Evolutionary conservation across 2,888 invertebrate genomes (phyloP).

Genomic region (Pollenia griseotomentosa): DNA sequence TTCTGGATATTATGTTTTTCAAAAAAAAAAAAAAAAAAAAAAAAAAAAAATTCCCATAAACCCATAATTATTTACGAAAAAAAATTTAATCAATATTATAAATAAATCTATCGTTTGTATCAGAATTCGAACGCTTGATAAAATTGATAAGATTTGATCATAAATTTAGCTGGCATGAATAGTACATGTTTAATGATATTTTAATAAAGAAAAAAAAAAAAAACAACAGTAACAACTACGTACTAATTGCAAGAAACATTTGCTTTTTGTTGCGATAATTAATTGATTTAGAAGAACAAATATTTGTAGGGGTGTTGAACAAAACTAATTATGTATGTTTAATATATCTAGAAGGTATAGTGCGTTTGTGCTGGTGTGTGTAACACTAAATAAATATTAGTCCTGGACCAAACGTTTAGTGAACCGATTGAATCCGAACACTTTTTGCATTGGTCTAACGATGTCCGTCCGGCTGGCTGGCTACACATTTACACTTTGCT

Average conservation of each 20-base stretch:
- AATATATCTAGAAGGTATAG: background rate
- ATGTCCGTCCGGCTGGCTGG: too few species aligned
- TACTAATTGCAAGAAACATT: background rate
- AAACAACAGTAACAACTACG: background rate
- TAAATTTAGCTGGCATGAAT: background rate
- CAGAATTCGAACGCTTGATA: constrained; percentile 2
- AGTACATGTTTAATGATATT: background rate
- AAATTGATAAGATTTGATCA: background rate
- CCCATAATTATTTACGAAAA: too few species aligned
- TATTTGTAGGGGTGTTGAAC: background rate
- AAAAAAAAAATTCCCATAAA: too few species aligned
- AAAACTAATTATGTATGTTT: constrained; percentile 4
- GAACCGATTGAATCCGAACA: too few species aligned
- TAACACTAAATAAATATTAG: too few species aligned
- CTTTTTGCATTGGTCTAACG: background rate
- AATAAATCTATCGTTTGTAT: background rate
- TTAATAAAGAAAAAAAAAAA: background rate
- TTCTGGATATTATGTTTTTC: too few species aligned
- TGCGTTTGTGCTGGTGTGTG: too few species aligned
- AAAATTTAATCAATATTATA: constrained; percentile 11
- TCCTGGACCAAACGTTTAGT: too few species aligned
- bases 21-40: too few species aligned
- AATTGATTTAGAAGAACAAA: background rate
- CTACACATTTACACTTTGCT: too few species aligned
- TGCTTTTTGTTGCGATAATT: background rate